A percentile compares a stretch with the other conserved stretches of the same genome.
These are phyloP conservation scores for Napeogenes inachia DNA, from an alignment of 2,888 invertebrate genomes.

Conservation along the genomic window DNA sequence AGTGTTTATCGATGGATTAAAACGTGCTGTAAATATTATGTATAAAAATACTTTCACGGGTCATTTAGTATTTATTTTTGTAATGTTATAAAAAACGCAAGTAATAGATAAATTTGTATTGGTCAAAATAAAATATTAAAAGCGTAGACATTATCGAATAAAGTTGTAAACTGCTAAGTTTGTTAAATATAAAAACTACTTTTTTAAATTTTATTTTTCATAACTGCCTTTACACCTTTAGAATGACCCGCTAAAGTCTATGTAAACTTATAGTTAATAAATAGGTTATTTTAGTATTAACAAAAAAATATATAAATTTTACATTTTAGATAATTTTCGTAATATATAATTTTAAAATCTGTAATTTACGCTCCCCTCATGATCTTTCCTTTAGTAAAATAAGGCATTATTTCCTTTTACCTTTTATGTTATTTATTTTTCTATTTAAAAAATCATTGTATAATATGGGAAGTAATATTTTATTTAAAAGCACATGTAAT, in stretches of 20 bases:
- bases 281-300: slow-evolving; percentile 44
- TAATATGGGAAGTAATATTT: slow-evolving; percentile 16
- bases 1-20: slow-evolving; percentile 45
- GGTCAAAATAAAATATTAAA: slow-evolving; percentile 1
- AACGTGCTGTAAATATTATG: slow-evolving; percentile 58
- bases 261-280: slow-evolving; percentile 37
- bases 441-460: slow-evolving; percentile 4
- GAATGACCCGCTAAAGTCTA: slow-evolving; percentile 17
- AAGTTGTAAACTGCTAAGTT: not conserved
- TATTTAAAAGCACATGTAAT: slow-evolving; percentile 27
- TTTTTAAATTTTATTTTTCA: no score
- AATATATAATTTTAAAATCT: slow-evolving; percentile 49
- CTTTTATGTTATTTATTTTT: slow-evolving; percentile 8
- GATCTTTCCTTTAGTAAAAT: slow-evolving; percentile 23
- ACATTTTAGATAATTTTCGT: slow-evolving; percentile 62
- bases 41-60: slow-evolving; percentile 33
- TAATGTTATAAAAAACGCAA: not conserved
- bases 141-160: not conserved
- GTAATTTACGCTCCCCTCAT: slow-evolving; percentile 41
- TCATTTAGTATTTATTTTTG: slow-evolving; percentile 14
- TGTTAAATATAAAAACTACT: no score
- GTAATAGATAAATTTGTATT: not conserved
- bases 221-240: not conserved
- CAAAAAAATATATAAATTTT: slow-evolving; percentile 55
- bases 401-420: slow-evolving; percentile 17